Conservation (phyloP, 1,140 invertebrate species). For the Drosophila dunni region DNA sequence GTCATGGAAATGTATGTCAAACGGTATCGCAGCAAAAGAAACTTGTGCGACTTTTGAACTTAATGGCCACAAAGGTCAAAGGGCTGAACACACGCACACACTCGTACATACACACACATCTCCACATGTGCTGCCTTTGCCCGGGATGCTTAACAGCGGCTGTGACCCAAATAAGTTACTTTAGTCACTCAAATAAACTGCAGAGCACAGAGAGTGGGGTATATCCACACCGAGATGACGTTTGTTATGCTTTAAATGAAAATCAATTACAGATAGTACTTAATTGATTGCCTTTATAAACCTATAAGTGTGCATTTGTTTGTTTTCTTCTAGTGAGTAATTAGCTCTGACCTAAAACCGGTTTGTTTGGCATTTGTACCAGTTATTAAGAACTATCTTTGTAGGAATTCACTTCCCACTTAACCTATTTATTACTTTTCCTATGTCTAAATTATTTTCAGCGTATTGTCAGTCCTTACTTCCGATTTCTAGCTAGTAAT, state of each 20-base stretch:
- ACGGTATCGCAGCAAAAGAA: slow-evolving; percentile 58
- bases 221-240: not conserved
- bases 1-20: slow-evolving; percentile 60
- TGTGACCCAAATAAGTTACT: slow-evolving; percentile 37
- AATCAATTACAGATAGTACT: slow-evolving; percentile 4
- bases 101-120: slow-evolving; percentile 7
- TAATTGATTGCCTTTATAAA: slow-evolving; percentile 10
- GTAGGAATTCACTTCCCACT: no score
- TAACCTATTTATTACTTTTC: no score
- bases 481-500: slow-evolving; percentile 23
- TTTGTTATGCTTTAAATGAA: not conserved
- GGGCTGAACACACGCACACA: slow-evolving; percentile 32
- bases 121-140: slow-evolving; percentile 31
- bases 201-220: not conserved
- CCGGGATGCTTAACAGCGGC: slow-evolving; percentile 5
- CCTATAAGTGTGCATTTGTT: not conserved
- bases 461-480: slow-evolving; percentile 7
- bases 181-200: not conserved
- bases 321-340: no score
- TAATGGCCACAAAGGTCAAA: slow-evolving; percentile 71
- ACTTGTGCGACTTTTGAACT: slow-evolving; percentile 77
- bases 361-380: no score
- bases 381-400: no score
- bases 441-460: not conserved
- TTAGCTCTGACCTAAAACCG: no score